Evolutionary conservation across 2,888 invertebrate genomes (phyloP).

Genomic region (Tenthredo mesomela): DNA sequence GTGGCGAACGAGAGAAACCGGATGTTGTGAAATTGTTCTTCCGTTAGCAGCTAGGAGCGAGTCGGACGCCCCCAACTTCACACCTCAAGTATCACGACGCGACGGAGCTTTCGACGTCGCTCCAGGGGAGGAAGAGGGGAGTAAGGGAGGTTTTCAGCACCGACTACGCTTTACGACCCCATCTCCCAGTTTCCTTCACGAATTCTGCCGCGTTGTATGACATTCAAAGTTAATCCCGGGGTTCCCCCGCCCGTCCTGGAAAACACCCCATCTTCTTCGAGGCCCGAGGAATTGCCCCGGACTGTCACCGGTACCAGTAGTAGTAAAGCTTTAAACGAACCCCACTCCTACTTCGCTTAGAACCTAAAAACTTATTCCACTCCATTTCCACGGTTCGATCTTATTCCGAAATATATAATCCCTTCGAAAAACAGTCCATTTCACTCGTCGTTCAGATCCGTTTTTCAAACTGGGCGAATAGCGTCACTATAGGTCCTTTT

Average conservation of each 20-base stretch:
- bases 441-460: neutral
- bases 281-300: conserved; percentile 1
- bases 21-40: conserved; percentile 73
- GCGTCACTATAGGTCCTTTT: neutral
- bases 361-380: conserved; percentile 13
- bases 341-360: neutral
- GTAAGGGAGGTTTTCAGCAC: conserved; percentile 48
- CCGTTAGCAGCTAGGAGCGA: conserved; percentile 64
- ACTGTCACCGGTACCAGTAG: conserved; percentile 20
- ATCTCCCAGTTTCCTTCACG: conserved; percentile 7
- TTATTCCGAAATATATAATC: neutral
- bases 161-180: conserved; percentile 39
- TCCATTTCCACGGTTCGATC: conserved; percentile 11
- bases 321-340: conserved; percentile 7
- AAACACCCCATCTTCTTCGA: conserved; percentile 8
- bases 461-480: neutral
- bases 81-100: conserved; percentile 70
- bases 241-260: neutral
- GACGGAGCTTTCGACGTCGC: conserved; percentile 40
- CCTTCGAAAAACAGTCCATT: neutral
- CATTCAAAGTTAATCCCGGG: conserved; percentile 41
- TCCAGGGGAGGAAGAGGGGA: conserved; percentile 4
- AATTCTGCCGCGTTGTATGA: conserved; percentile 44
- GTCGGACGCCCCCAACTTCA: conserved; percentile 71
- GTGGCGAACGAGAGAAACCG: conserved; percentile 63